Percentiles rank a stretch among this genome's conserved stretches.
Evolutionary conservation across 2,888 invertebrate genomes (phyloP).

Genomic region (Polydrusus cervinus): DNA sequence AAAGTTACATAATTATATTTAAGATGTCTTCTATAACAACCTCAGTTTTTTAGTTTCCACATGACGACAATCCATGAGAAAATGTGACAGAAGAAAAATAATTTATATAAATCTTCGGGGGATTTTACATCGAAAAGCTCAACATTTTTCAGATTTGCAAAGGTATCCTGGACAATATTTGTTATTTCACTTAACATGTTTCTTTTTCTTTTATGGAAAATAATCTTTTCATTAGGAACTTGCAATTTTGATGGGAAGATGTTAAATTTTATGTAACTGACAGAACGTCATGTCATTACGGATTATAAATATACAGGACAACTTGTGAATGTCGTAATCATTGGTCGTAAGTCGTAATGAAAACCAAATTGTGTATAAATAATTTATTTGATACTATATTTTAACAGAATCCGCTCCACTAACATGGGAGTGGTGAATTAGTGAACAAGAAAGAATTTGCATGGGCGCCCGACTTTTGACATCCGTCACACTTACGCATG

Average conservation of each 20-base stretch:
- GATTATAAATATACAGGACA: too few species aligned
- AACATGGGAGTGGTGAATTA: conserved; percentile 24
- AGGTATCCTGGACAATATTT: conserved; percentile 55
- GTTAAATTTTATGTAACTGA: conserved; percentile 10
- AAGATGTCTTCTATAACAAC: neutral
- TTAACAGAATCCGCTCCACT: conserved; percentile 13
- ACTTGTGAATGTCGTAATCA: neutral
- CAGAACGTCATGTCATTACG: conserved; percentile 3
- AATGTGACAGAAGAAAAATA: conserved; percentile 63
- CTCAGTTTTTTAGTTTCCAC: conserved; percentile 59
- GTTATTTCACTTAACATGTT: conserved; percentile 58
- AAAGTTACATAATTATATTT: conserved; percentile 2
- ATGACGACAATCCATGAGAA: conserved; percentile 62
- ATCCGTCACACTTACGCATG: conserved; percentile 32
- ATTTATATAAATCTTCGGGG: conserved; percentile 62
- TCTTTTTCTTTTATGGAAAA: conserved; percentile 10
- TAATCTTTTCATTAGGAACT: conserved; percentile 20
- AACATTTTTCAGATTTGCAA: conserved; percentile 52
- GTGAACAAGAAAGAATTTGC: conserved; percentile 22
- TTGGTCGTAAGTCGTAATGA: too few species aligned
- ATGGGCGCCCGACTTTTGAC: conserved; percentile 36
- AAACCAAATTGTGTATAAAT: too few species aligned
- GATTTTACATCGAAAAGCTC: conserved; percentile 61
- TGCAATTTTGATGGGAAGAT: conserved; percentile 18
- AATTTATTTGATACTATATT: too few species aligned